Conservation (phyloP, 2,888 invertebrate species). For the Machimus atricapillus region DNA sequence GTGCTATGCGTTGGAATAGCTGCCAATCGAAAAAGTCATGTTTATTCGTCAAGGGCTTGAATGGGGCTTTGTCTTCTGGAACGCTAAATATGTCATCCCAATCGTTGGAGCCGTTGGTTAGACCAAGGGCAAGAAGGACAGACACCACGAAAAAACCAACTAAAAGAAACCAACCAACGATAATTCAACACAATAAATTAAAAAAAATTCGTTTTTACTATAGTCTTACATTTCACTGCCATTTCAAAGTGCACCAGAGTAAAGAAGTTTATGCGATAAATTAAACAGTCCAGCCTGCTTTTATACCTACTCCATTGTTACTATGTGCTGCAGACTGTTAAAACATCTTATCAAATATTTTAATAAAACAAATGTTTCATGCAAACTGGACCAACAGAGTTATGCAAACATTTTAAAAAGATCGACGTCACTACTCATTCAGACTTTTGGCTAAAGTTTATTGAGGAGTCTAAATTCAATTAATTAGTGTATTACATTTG, state of each 20-base stretch:
- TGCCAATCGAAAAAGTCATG: background rate
- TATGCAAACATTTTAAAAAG: background rate
- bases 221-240: background rate
- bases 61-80: background rate
- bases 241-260: background rate
- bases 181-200: background rate
- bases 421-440: background rate
- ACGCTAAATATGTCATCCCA: background rate
- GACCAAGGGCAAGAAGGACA: background rate
- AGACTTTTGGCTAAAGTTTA: background rate
- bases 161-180: background rate
- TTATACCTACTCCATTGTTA: background rate
- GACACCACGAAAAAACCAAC: background rate
- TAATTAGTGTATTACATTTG: no score
- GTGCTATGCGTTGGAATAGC: background rate
- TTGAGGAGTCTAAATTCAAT: no score
- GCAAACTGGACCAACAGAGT: background rate
- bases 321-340: background rate
- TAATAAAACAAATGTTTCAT: background rate
- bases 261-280: background rate
- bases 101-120: background rate
- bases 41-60: background rate
- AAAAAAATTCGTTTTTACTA: background rate
- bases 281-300: background rate
- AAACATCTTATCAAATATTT: background rate